Evolutionary conservation across 2,113 vertebrate genomes (phyloP).

Genomic region (Pseudorectes ferrugineus): DNA sequence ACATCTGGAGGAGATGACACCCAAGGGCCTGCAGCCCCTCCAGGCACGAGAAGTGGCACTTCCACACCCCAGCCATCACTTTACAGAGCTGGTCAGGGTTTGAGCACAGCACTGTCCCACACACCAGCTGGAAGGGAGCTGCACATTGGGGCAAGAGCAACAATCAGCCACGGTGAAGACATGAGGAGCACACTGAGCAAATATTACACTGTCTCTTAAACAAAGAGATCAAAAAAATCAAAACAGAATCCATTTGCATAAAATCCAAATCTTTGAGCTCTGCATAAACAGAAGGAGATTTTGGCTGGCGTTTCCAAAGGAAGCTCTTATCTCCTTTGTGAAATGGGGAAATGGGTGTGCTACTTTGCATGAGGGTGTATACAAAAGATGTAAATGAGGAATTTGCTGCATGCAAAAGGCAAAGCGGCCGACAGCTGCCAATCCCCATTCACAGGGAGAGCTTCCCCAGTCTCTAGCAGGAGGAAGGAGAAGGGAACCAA

Average conservation of each 20-base stretch:
- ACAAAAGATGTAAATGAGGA: slow-evolving; percentile 80
- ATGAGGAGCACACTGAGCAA: slow-evolving; percentile 21
- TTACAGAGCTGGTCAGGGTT: neutral
- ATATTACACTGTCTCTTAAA: slow-evolving; percentile 31
- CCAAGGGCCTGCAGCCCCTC: neutral
- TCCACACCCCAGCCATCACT: neutral
- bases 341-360: slow-evolving; percentile 71
- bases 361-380: slow-evolving; percentile 75
- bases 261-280: slow-evolving; percentile 69
- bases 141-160: neutral
- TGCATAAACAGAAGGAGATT: slow-evolving; percentile 70
- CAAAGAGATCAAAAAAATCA: slow-evolving; percentile 56
- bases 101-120: neutral
- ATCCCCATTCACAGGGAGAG: slow-evolving; percentile 68
- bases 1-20: neutral
- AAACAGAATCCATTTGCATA: slow-evolving; percentile 71
- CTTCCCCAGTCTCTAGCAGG: slow-evolving; percentile 40
- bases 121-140: neutral
- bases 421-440: slow-evolving; percentile 72
- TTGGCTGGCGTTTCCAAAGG: slow-evolving; percentile 68
- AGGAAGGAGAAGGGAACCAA: slow-evolving; percentile 63
- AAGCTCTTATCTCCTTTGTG: slow-evolving; percentile 72
- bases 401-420: slow-evolving; percentile 70
- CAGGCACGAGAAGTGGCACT: neutral
- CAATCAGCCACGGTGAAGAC: neutral